Evolutionary conservation across 53 echinoderm and acorn worm genomes (phyloP).

Genomic region (Holothuria leucospilota): DNA sequence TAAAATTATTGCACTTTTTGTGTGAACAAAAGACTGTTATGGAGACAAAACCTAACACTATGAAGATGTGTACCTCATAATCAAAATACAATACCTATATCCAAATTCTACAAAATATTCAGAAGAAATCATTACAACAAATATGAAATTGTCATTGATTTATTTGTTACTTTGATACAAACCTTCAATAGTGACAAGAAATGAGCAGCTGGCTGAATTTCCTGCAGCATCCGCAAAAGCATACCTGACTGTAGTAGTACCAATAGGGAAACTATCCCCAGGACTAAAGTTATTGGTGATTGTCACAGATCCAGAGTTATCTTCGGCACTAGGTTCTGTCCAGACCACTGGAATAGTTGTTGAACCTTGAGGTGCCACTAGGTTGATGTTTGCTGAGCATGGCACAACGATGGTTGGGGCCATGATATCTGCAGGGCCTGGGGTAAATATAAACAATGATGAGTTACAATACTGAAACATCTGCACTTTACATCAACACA

Average conservation of each 20-base stretch:
- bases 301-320: conserved; percentile 54
- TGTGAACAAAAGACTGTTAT: no score
- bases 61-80: no score
- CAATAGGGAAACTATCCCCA: conserved; percentile 56
- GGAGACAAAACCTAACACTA: no score
- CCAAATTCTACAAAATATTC: no score
- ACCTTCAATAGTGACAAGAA: conserved; percentile 73
- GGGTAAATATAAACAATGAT: no score
- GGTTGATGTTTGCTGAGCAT: conserved; percentile 44
- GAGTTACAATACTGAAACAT: no score
- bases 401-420: conserved; percentile 68
- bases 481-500: no score
- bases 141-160: no score
- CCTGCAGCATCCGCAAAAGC: conserved; percentile 67
- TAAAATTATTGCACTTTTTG: no score
- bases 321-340: conserved; percentile 62
- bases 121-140: no score
- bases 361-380: conserved; percentile 44
- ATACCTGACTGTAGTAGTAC: conserved; percentile 59
- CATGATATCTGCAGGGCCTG: conserved; percentile 18
- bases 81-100: no score
- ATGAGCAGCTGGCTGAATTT: conserved; percentile 61
- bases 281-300: conserved; percentile 35
- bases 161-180: no score
- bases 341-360: conserved; percentile 34